These are phyloP conservation scores for Microtus montanus DNA, from an alignment of 2,113 vertebrate species.

Conservation along the genomic window DNA sequence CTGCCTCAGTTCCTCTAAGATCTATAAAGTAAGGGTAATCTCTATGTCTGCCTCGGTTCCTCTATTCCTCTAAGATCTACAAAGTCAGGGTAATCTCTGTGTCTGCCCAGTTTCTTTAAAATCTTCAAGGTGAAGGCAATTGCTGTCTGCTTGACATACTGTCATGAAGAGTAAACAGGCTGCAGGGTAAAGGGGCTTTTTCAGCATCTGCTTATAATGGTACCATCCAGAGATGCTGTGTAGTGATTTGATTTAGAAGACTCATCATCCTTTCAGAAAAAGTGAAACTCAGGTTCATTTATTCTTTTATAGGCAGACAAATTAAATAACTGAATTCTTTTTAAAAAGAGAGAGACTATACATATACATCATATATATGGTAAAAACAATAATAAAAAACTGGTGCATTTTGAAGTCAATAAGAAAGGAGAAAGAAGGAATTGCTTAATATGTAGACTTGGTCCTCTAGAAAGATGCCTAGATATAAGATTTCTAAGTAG, in stretches of 20 bases:
- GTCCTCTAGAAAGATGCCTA: background rate
- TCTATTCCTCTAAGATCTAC: too few relatives aligned
- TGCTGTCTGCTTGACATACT: background rate
- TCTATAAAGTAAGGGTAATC: background rate
- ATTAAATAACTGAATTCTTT: background rate
- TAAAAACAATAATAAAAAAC: background rate
- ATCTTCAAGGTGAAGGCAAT: background rate
- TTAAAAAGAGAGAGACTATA: background rate
- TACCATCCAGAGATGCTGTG: background rate
- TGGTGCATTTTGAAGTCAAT: slow-evolving; percentile 4
- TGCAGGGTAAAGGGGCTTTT: background rate
- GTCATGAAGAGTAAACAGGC: background rate
- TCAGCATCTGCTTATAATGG: background rate
- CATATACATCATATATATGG: background rate
- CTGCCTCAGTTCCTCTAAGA: background rate
- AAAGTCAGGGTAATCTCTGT: too few relatives aligned
- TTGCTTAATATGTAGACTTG: background rate
- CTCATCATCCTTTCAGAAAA: background rate
- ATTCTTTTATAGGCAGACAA: slow-evolving; percentile 7
- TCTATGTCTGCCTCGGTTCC: too few relatives aligned
- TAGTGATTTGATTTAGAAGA: background rate
- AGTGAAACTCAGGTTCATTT: background rate
- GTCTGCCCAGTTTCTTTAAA: background rate
- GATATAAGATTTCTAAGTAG: background rate
- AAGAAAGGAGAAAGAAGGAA: background rate